These are phyloP conservation scores for Peribatodes rhomboidaria DNA, from an alignment of 2,888 invertebrate species.

Conservation along the genomic window DNA sequence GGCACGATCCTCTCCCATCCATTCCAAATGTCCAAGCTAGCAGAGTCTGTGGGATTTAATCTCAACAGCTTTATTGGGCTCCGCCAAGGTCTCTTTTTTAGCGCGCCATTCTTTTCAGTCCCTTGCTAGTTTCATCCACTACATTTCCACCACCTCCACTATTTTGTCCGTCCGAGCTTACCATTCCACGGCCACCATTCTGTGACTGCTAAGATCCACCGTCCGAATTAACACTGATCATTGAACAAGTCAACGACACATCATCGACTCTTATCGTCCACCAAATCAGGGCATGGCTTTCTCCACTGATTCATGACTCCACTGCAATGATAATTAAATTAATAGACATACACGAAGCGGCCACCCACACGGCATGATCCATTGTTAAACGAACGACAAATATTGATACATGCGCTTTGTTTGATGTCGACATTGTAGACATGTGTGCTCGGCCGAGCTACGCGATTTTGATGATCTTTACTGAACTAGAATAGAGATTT, in stretches of 20 bases:
- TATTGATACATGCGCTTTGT: constrained; percentile 74
- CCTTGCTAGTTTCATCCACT: no score
- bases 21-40: no score
- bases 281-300: constrained; percentile 51
- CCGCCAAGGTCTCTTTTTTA: no score
- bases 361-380: constrained; percentile 72
- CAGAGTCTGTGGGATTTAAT: no score
- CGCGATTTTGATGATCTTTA: constrained; percentile 2
- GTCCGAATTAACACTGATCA: no score
- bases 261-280: constrained; percentile 33
- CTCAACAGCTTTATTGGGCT: no score
- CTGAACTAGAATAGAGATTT: not conserved
- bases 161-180: no score
- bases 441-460: constrained; percentile 31
- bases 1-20: no score
- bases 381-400: constrained; percentile 79
- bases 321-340: constrained; percentile 75
- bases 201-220: no score
- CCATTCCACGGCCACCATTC: no score
- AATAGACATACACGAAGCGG: constrained; percentile 67
- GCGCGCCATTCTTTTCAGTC: no score
- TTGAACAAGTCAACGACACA: constrained; percentile 19
- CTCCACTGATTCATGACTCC: constrained; percentile 61
- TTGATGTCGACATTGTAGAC: constrained; percentile 55
- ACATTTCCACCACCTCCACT: no score